Evolutionary conservation across 2,797 vertebrate species (phyloP), one percentile per base, ranked within the genome.

Genomic region (Paedocypris micromegethes): DNA sequence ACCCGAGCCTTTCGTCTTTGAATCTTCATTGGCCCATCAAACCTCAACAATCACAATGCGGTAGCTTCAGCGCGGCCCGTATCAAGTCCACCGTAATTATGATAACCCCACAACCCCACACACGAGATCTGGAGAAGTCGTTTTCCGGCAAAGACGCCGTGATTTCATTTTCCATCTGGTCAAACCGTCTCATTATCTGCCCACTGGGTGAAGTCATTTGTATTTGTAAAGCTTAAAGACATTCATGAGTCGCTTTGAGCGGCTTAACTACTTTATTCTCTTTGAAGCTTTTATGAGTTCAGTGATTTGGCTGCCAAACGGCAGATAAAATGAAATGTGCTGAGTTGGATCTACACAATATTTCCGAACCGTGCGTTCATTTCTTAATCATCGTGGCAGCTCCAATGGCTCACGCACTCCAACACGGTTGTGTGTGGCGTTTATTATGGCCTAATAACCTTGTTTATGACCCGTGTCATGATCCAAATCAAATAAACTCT

Each of bases 201-300:
- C 71, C 38, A n/a, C 70, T 3, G n/a, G 65, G 63, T 86, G 84
- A 86, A 73, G 80, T 87, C 81, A 83, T 82, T 61, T 78, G 61
- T 82, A 79, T 80, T 80, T 72, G 63, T 78, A 78, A 73, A 76
- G 67, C 74, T 70, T 74, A 53, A 77, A 75, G 74, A 63, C 58
- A 74, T 71, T 76, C 45, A 78, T 79, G 38, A 81, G 80, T 77
- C 66, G 71, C 8, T 74, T 83, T 81, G 75, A 83, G 81, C 80
- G 64, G 61, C 46, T 65, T 72, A 67, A 76, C 77, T 64, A 40
- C 59, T 41, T 59, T 73, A 58, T 75, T 80, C 64, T 72, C 71
- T 84, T 79, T 72, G 77, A 57, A 68, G 69, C 50, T 74, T 82
- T 81, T 47, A 78, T 53, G 58, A 74, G 72, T 51, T 9, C 5